Conservation (phyloP, 1,140 invertebrate genomes). For the Atta texana region DNA sequence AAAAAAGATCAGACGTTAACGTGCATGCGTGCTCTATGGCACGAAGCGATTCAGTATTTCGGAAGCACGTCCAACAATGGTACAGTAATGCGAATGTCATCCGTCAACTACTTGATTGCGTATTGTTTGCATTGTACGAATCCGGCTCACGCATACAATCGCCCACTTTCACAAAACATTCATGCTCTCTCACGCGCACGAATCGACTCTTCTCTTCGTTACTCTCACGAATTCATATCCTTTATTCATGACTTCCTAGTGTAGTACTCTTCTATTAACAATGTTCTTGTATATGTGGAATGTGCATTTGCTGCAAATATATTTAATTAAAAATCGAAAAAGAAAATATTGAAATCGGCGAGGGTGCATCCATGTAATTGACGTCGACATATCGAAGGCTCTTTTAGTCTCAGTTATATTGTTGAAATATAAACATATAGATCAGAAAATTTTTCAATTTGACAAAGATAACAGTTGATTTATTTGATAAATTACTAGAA, state of each 20-base stretch:
- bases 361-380: background rate
- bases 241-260: background rate
- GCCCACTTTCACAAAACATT: conserved; percentile 62
- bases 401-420: background rate
- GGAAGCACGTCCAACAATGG: conserved; percentile 75
- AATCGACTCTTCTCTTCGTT: conserved; percentile 14
- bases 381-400: background rate
- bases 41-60: conserved; percentile 71
- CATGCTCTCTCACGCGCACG: conserved; percentile 30
- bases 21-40: background rate
- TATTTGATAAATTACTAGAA: conserved; percentile 1
- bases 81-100: conserved; percentile 79
- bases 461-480: background rate
- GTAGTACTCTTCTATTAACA: background rate
- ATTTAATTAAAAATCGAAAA: background rate
- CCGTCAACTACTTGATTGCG: conserved; percentile 82
- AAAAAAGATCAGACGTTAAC: conserved; percentile 48
- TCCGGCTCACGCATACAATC: conserved; percentile 62
- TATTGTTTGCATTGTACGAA: conserved; percentile 79
- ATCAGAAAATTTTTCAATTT: background rate
- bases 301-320: background rate
- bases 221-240: background rate
- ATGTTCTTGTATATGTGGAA: background rate
- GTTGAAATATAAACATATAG: conserved; percentile 8
- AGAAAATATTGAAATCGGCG: background rate